phyloP scores from a whole-genome alignment of 2,113 vertebrate species.

The Raja brachyura region DNA sequence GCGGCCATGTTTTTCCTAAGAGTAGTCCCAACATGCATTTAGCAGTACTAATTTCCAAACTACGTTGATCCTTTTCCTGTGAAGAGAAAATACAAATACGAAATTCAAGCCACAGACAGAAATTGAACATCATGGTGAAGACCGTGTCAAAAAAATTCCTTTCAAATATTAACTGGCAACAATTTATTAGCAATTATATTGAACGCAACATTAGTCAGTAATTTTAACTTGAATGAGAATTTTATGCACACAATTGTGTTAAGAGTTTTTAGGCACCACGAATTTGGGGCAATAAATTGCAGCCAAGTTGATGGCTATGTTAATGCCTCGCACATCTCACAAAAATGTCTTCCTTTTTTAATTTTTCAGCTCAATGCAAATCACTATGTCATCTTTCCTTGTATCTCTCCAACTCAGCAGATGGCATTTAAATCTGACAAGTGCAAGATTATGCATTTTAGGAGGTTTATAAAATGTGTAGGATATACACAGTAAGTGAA shows the following conservation, averaged over 20 bases:
- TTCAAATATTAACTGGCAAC: background rate
- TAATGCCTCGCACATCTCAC: no score
- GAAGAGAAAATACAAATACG: slow-evolving; percentile 39
- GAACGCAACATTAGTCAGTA: background rate
- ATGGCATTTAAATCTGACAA: no score
- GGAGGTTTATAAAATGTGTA: no score
- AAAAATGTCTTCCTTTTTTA: no score
- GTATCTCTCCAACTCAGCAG: no score
- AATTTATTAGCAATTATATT: background rate
- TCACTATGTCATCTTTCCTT: no score
- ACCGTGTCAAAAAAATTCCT: background rate
- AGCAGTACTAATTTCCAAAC: slow-evolving; percentile 97
- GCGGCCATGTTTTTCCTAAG: slow-evolving; percentile 94
- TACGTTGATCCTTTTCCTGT: slow-evolving; percentile 98
- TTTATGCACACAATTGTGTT: background rate
- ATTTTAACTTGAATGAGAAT: background rate
- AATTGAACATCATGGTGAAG: background rate
- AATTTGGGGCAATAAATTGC: background rate
- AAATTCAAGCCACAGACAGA: background rate
- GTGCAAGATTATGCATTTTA: no score
- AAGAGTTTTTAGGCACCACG: background rate
- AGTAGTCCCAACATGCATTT: slow-evolving; percentile 98
- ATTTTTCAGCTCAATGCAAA: no score
- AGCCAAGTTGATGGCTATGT: no score
- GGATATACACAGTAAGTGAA: no score